Evolutionary conservation across 1,140 invertebrate species (phyloP), one percentile per base, ranked within the genome.

Genomic region (Lepidurus arcticus): DNA sequence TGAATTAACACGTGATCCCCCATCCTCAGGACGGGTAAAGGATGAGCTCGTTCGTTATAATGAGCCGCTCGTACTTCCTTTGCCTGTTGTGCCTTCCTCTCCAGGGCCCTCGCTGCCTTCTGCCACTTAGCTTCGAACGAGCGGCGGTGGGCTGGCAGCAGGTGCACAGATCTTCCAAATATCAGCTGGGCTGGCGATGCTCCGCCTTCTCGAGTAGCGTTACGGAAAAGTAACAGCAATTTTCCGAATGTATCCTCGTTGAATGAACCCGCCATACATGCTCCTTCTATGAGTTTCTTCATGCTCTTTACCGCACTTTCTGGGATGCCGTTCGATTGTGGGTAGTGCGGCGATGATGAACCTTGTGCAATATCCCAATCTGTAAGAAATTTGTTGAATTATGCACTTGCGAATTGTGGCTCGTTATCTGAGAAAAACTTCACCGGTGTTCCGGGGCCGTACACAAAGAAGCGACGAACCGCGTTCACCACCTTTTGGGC

Each of bases 261-360:
- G 7, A 42, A 13, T 0, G 26, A 1, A 0, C 74, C 74, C 1
- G 10, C 16, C 1, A 5, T 34, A 8, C 8, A 16, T 11, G 7
- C 42, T 5, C n/a, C 74, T 1, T 6, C 26, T 10, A 75, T 76
- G 24, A 80, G 44, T 42, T 80, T 73, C 45, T 80, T 80, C 78
- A 78, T 75, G 34, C 47, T 7, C 26, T 80, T 80, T 1, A 80
- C 76, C 4, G n/a, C 78, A 8, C 75, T 73, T 21, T 80, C 79
- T 1, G 79, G 76, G 16, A 26, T 42, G 0, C 75, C 80, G 11
- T 80, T 80, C 0, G 75, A 77, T 44, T 80, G 80, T 6, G 75
- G 75, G 42, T 80, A 74, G 26, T 80, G 80, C 0, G 79, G 79
- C 1, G 75, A 78, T 1, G 80, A 73, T 2, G 13, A 3, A 4